phyloP scores from a whole-genome alignment of 2,888 invertebrate genomes.

The Smittia sp. region DNA sequence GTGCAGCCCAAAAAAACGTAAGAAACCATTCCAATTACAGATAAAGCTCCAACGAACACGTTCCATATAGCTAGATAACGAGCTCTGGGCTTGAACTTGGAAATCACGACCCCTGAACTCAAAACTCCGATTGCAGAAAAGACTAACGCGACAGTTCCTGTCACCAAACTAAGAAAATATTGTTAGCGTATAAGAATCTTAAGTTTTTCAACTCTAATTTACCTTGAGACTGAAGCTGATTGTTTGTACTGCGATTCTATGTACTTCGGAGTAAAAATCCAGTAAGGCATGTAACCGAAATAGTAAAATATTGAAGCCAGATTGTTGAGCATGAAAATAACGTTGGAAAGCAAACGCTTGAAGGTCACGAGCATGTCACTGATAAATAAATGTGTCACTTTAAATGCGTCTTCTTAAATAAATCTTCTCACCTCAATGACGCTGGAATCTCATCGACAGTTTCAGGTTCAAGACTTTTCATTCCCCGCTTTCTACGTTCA shows the following conservation, averaged over 20 bases:
- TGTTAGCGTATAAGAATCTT: background rate
- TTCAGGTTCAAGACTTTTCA: constrained; percentile 45
- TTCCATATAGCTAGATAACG: constrained; percentile 68
- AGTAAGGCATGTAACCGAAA: constrained; percentile 66
- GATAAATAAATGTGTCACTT: too few relatives aligned
- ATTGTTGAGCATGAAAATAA: constrained; percentile 69
- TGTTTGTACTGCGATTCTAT: constrained; percentile 78
- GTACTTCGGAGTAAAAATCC: constrained; percentile 79
- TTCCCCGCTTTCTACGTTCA: constrained; percentile 45
- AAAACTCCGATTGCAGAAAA: constrained; percentile 68
- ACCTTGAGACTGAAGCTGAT: constrained; percentile 67
- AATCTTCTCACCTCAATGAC: too few relatives aligned
- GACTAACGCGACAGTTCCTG: constrained; percentile 68
- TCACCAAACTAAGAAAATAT: constrained; percentile 59
- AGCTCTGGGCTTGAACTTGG: constrained; percentile 64
- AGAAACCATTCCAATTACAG: constrained; percentile 62
- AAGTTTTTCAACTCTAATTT: constrained; percentile 38
- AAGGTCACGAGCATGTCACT: constrained; percentile 64
- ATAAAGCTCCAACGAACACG: constrained; percentile 62
- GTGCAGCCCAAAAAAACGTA: constrained; percentile 67
- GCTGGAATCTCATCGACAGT: constrained; percentile 45
- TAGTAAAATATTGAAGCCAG: constrained; percentile 71
- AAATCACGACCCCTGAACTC: constrained; percentile 65
- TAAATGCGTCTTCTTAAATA: too few relatives aligned
- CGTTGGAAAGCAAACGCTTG: constrained; percentile 62